A percentile compares a stretch with the other conserved stretches of the same genome.
phyloP scores from a whole-genome alignment of 64 coral and sea anemone genomes.

The Acropora tenuis region DNA sequence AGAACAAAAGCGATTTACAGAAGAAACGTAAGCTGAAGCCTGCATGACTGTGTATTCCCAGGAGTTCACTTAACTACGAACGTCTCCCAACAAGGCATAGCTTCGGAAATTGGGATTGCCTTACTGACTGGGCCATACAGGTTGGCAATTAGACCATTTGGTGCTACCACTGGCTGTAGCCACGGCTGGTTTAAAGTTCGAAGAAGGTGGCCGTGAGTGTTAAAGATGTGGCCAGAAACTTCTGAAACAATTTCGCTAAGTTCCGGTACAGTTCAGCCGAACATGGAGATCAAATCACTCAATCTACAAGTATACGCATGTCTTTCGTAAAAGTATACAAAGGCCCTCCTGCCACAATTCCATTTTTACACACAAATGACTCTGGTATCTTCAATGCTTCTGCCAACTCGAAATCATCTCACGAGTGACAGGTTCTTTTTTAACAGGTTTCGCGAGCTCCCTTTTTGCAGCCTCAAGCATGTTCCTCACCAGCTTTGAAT shows the following conservation, averaged over 20 bases:
- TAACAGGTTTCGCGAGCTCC: too few relatives aligned
- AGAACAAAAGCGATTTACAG: too few relatives aligned
- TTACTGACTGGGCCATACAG: constrained; percentile 48
- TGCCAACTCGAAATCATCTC: too few relatives aligned
- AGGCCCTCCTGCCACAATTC: constrained; percentile 16
- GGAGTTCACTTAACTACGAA: too few relatives aligned
- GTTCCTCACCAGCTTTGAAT: too few relatives aligned
- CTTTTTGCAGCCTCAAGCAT: too few relatives aligned
- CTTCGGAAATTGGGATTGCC: background rate
- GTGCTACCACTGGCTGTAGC: constrained; percentile 32
- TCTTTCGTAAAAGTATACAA: constrained; percentile 28
- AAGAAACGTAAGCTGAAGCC: too few relatives aligned
- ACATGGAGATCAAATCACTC: constrained; percentile 32
- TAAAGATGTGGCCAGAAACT: constrained; percentile 54
- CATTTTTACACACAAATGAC: background rate
- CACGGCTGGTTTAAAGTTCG: constrained; percentile 59
- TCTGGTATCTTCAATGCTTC: too few relatives aligned
- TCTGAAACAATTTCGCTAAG: constrained; percentile 49
- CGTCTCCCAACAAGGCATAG: background rate
- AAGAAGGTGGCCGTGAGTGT: constrained; percentile 52
- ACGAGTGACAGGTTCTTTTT: too few relatives aligned
- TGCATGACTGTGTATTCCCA: too few relatives aligned
- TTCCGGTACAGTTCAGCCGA: constrained; percentile 1
- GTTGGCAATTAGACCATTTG: constrained; percentile 42
- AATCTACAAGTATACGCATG: constrained; percentile 46